Percentiles rank a stretch among this genome's conserved stretches.
These are phyloP conservation scores for Eumeta japonica DNA, from an alignment of 1,140 invertebrate genomes.

Conservation along the genomic window DNA sequence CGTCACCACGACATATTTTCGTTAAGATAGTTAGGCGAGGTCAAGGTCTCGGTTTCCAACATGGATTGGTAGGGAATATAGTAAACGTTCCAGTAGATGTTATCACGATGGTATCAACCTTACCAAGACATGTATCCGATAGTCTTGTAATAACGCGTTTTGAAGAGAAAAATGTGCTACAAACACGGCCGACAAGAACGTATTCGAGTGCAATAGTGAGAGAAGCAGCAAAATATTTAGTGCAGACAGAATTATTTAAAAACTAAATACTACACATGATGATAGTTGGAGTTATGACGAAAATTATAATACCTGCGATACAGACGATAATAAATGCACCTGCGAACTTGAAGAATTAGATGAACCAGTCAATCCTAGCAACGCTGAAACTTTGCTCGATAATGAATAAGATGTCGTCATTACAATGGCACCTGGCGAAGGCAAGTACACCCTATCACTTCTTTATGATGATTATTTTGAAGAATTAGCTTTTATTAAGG, in stretches of 20 bases:
- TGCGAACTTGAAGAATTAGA: no score
- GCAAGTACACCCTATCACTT: neutral
- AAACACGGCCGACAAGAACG: constrained; percentile 2
- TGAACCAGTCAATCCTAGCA: neutral
- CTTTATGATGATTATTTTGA: constrained; percentile 2
- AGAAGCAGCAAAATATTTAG: no score
- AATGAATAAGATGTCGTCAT: no score
- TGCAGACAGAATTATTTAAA: no score
- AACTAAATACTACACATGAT: neutral
- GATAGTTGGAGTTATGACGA: neutral
- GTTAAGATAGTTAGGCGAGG: constrained; percentile 4
- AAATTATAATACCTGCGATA: neutral
- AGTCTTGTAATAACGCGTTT: constrained; percentile 1
- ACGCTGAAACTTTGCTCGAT: no score
- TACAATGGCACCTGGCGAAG: no score
- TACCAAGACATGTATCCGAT: constrained; percentile 2
- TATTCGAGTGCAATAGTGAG: neutral
- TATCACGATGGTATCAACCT: constrained; percentile 3
- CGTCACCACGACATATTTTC: constrained; percentile 3
- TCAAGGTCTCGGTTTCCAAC: no score
- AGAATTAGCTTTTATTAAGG: no score
- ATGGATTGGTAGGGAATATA: constrained; percentile 4
- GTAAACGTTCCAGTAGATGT: constrained; percentile 3
- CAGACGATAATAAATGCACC: neutral
- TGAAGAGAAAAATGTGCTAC: constrained; percentile 3